Evolutionary conservation across 2,888 invertebrate species (phyloP).

Genomic region (Tenthredo distinguenda): DNA sequence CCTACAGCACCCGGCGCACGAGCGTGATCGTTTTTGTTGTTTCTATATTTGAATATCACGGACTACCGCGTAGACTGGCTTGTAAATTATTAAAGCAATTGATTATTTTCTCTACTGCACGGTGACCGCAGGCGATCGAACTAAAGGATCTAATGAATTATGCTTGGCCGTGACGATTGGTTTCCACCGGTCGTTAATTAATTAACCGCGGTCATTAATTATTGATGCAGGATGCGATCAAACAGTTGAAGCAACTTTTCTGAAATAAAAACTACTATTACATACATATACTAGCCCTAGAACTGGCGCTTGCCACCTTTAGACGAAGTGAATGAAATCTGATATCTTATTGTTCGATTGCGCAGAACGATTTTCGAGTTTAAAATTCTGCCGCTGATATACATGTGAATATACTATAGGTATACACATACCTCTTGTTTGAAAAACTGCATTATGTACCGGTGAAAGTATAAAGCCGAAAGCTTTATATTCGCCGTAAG

Average conservation of each 20-base stretch:
- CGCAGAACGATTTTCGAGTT: neutral
- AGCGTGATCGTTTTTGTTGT: slow-evolving; percentile 19
- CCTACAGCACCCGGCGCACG: slow-evolving; percentile 5
- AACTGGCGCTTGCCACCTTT: neutral
- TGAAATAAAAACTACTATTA: neutral
- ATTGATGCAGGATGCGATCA: neutral
- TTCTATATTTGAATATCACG: slow-evolving; percentile 33
- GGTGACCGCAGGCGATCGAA: slow-evolving; percentile 3
- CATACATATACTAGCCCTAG: neutral
- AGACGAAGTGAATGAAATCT: neutral
- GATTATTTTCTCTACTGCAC: slow-evolving; percentile 34
- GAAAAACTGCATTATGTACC: no score
- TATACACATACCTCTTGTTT: no score
- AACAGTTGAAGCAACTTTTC: neutral
- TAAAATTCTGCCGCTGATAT: neutral
- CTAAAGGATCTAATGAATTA: slow-evolving; percentile 29
- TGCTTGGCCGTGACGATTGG: neutral
- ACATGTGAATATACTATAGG: no score
- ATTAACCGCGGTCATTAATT: neutral
- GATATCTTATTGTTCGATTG: no score
- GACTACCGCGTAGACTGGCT: slow-evolving; percentile 5
- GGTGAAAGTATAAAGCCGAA: no score
- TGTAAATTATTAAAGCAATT: slow-evolving; percentile 47
- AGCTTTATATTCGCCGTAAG: no score
- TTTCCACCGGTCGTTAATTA: neutral